Evolutionary conservation across 2,888 invertebrate genomes (phyloP).

Genomic region (Mechanitis messenoides): DNA sequence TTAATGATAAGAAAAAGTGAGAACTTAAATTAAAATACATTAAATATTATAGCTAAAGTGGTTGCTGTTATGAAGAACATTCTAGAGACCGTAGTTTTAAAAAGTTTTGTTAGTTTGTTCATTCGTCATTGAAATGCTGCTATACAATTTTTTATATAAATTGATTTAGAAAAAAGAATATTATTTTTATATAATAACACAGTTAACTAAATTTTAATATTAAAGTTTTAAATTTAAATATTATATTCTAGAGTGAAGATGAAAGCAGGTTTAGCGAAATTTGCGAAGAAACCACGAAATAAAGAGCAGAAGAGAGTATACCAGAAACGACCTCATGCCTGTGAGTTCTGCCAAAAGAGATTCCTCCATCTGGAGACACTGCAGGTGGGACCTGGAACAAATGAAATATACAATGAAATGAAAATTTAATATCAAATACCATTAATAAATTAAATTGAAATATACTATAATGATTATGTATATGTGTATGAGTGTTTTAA

Average conservation of each 20-base stretch:
- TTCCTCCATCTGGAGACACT: conserved; percentile 60
- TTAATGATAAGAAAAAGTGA: conserved; percentile 21
- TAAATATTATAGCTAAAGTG: conserved; percentile 4
- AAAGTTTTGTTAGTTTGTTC: too few relatives aligned
- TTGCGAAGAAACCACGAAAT: conserved; percentile 35
- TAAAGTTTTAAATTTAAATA: not conserved
- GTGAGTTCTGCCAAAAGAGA: conserved; percentile 59
- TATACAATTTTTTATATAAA: too few relatives aligned
- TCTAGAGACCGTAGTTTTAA: too few relatives aligned
- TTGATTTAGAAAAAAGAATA: too few relatives aligned
- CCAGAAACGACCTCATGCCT: conserved; percentile 52
- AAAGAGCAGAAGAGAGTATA: conserved; percentile 36
- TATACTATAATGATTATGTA: not conserved
- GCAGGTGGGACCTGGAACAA: conserved; percentile 31
- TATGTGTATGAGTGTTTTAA: not conserved
- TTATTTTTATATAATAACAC: too few relatives aligned
- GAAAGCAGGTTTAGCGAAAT: conserved; percentile 35
- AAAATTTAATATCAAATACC: too few relatives aligned
- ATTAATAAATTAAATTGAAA: too few relatives aligned
- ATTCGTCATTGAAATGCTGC: too few relatives aligned
- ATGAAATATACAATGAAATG: too few relatives aligned
- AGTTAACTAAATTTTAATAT: not conserved
- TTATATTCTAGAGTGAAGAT: conserved; percentile 23
- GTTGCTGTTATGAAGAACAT: too few relatives aligned
- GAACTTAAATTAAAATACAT: not conserved